phyloP scores from a whole-genome alignment of 2,113 vertebrate species.

The Hirundichthys speculiger region DNA sequence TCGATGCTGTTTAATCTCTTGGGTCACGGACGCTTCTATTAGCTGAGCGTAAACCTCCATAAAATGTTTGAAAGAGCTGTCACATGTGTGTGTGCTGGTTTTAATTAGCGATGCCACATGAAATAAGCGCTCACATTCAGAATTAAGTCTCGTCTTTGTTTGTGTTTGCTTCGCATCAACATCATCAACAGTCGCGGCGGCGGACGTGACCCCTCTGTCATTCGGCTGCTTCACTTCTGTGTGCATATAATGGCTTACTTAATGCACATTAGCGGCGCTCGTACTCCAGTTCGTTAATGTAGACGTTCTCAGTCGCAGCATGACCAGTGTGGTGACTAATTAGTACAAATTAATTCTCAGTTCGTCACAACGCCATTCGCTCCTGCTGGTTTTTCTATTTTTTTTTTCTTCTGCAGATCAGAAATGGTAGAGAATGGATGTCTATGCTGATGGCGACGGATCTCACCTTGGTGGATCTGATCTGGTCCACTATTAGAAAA shows the following conservation, averaged over 20 bases:
- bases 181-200: slow-evolving; percentile 9
- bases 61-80: too few species aligned
- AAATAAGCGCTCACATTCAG: slow-evolving; percentile 22
- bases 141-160: slow-evolving; percentile 7
- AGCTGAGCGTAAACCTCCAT: neutral
- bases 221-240: neutral
- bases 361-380: slow-evolving; percentile 26
- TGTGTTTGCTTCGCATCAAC: slow-evolving; percentile 14
- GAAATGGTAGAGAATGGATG: slow-evolving; percentile 43
- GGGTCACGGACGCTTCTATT: neutral
- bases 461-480: neutral
- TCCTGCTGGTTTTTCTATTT: slow-evolving; percentile 13
- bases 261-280: slow-evolving; percentile 39
- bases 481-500: neutral
- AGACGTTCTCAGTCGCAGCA: slow-evolving; percentile 55
- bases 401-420: slow-evolving; percentile 28
- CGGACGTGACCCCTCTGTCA: neutral
- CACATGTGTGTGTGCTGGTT: neutral
- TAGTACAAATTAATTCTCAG: slow-evolving; percentile 46
- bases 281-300: slow-evolving; percentile 50
- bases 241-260: slow-evolving; percentile 43
- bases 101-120: slow-evolving; percentile 31
- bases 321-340: slow-evolving; percentile 48
- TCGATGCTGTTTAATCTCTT: too few species aligned
- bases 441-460: slow-evolving; percentile 53